Evolutionary conservation across 2,888 invertebrate genomes (phyloP).

Genomic region (Melanostoma scalare): DNA sequence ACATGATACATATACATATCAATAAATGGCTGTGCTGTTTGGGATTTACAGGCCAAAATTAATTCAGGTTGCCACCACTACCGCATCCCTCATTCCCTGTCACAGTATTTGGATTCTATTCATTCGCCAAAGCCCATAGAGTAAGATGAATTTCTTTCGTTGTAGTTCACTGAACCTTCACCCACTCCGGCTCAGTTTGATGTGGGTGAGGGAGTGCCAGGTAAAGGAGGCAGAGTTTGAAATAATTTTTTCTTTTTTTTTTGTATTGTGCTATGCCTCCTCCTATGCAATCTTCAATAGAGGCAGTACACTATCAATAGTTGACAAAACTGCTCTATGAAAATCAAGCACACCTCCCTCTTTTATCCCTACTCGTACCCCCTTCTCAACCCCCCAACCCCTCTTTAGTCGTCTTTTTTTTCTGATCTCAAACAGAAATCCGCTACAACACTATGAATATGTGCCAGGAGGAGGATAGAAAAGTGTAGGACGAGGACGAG

Average conservation of each 20-base stretch:
- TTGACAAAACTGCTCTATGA: conserved; percentile 72
- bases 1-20: conserved; percentile 60
- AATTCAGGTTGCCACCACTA: conserved; percentile 67
- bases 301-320: conserved; percentile 65
- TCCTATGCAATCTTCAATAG: conserved; percentile 14
- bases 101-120: conserved; percentile 39
- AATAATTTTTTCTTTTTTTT: conserved; percentile 3
- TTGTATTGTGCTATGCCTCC: conserved; percentile 22
- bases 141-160: conserved; percentile 67
- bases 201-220: background rate
- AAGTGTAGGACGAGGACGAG: conserved; percentile 45
- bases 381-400: background rate
- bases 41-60: conserved; percentile 67
- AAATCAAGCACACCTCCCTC: conserved; percentile 59
- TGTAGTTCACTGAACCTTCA: conserved; percentile 68
- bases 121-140: conserved; percentile 36
- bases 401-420: background rate
- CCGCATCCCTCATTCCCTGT: conserved; percentile 22
- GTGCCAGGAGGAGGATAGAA: conserved; percentile 42
- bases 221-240: background rate
- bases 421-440: conserved; percentile 47
- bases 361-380: conserved; percentile 17
- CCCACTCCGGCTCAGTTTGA: conserved; percentile 42
- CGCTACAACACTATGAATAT: conserved; percentile 58
- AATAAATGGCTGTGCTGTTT: conserved; percentile 64